phyloP scores from a whole-genome alignment of 2,888 invertebrate species.

The Blera fallax region DNA sequence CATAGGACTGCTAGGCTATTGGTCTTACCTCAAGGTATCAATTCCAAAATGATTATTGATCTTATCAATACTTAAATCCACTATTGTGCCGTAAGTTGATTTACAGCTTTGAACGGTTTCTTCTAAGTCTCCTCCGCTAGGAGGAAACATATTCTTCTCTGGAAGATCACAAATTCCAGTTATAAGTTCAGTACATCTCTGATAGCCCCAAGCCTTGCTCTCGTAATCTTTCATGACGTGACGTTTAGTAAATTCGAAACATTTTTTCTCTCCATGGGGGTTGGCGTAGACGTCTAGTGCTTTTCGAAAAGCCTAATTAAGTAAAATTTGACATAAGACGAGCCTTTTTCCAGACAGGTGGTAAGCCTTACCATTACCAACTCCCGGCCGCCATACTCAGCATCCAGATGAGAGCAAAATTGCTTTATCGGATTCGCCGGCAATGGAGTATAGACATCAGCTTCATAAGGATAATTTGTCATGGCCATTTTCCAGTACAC shows the following conservation, averaged over 20 bases:
- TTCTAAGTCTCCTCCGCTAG: neutral
- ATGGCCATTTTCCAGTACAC: conserved; percentile 92
- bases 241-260: conserved; percentile 1
- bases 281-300: conserved; percentile 31
- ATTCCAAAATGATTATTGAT: conserved; percentile 39
- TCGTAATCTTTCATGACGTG: neutral
- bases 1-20: too few species aligned
- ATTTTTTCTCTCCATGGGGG: neutral
- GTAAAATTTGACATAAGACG: too few species aligned
- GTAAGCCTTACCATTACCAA: conserved; percentile 41
- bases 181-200: conserved; percentile 19
- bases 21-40: conserved; percentile 1
- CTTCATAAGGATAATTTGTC: conserved; percentile 96
- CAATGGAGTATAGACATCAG: conserved; percentile 90
- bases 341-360: too few species aligned
- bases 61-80: neutral
- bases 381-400: conserved; percentile 2
- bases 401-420: conserved; percentile 81
- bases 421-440: conserved; percentile 92
- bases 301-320: conserved; percentile 12
- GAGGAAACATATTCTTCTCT: conserved; percentile 32
- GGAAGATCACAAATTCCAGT: neutral
- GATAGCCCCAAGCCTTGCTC: conserved; percentile 2
- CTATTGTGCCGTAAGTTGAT: neutral
- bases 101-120: neutral